phyloP scores from a whole-genome alignment of 2,113 vertebrate genomes.

The Rhea pennata region DNA sequence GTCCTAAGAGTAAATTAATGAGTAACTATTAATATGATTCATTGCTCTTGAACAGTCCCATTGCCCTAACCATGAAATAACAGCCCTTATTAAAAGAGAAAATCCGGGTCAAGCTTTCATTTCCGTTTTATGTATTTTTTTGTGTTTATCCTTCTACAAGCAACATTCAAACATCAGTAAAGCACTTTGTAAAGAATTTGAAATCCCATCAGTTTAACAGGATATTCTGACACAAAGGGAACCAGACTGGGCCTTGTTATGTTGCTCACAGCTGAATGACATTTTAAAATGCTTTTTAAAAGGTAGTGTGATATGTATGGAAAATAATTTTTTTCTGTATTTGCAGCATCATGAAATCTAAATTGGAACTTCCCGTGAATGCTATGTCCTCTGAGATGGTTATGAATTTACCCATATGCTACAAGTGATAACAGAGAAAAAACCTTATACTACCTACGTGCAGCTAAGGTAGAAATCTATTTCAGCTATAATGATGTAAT shows the following conservation, averaged over 20 bases:
- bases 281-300: not conserved
- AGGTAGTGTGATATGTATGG: not conserved
- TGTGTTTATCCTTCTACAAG: not conserved
- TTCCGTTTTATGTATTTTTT: not conserved
- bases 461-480: not conserved
- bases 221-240: not conserved
- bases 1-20: not conserved
- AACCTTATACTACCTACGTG: not conserved
- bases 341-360: not conserved
- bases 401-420: not conserved
- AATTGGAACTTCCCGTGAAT: not conserved
- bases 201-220: not conserved
- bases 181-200: not conserved
- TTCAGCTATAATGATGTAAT: not conserved
- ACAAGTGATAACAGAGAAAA: not conserved
- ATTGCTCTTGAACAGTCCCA: not conserved
- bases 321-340: not conserved
- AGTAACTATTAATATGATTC: not conserved
- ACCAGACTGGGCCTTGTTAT: not conserved
- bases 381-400: not conserved
- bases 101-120: not conserved
- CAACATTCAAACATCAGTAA: not conserved
- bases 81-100: not conserved
- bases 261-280: not conserved
- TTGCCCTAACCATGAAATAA: not conserved